phyloP scores from a whole-genome alignment of 2,113 vertebrate species.

The Oxyura jamaicensis region DNA sequence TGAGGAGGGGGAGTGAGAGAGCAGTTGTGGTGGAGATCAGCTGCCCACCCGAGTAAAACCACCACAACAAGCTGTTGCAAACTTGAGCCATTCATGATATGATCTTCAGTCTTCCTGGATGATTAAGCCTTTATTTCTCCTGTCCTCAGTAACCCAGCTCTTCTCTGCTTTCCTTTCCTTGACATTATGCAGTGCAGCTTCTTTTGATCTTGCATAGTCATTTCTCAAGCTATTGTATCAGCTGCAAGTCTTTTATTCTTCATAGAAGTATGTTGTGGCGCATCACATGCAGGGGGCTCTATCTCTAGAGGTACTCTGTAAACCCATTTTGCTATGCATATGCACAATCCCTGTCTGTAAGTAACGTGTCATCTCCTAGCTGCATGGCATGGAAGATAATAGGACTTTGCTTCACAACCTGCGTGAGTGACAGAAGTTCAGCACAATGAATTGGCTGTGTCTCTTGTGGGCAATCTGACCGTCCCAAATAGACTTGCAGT shows the following conservation, averaged over 20 bases:
- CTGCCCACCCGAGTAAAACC: too few relatives aligned
- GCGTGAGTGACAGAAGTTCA: slow-evolving; percentile 11
- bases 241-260: slow-evolving; percentile 6
- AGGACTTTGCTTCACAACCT: background rate
- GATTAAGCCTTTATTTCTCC: slow-evolving; percentile 37
- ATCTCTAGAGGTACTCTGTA: background rate
- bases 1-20: too few relatives aligned
- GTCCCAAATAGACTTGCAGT: slow-evolving; percentile 12
- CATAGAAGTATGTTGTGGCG: background rate
- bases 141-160: background rate
- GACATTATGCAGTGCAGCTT: slow-evolving; percentile 24
- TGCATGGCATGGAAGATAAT: background rate
- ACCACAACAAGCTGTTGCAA: background rate
- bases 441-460: background rate
- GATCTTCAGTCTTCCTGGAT: slow-evolving; percentile 24
- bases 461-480: background rate
- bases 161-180: slow-evolving; percentile 36
- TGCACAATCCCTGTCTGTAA: background rate
- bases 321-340: background rate
- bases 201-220: slow-evolving; percentile 33
- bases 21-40: too few relatives aligned
- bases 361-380: background rate
- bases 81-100: background rate
- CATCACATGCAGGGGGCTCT: slow-evolving; percentile 16
- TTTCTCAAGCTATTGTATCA: slow-evolving; percentile 47